Base-by-base conservation (phyloP, 2,113 vertebrate species). In the Prunella fulvescens region DNA sequence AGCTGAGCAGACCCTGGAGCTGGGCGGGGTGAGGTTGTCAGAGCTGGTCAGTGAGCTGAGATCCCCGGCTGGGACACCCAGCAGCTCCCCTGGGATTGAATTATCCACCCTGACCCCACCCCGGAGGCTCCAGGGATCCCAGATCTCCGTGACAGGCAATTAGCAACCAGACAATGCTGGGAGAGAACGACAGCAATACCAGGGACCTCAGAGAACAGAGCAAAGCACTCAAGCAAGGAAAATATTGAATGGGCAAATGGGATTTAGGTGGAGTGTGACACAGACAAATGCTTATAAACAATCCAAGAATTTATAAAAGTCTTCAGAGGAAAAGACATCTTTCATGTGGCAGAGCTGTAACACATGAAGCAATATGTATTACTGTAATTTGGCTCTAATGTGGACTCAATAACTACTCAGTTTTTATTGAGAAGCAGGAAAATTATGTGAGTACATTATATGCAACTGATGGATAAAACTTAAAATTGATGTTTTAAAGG, bases 1-100 rank as follows among this genome's bases (percentile, higher is more conserved):
- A 62, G 39, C 40, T 79, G 44, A 90, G 71, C 85, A 50, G 44
- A 25, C 6, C 4, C 16, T 17, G 31, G 35, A 48, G n/a, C 12
- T 78, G 47, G 88, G 76, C 80, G 95, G 9, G 3, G 65, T 22
- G 74, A 42, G 0, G 3, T 1, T 28, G 40, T 11, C 81, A 60
- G 71, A 76, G 47, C 40, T 7, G 60, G 62, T 40, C 87, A 76
- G 81, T 3, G 54, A 90, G 78, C 78, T 10, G 45, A 51, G 80
- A 65, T 64, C 9, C 47, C 70, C 1, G 44, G n/a, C 76, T 33
- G 72, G 93, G 95, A 95, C 96, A 69, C n/a, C 88, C 88, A 94
- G 20, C 81, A 92, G 96, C 64, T 48, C 57, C 28, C 28, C 8
- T 11, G 78, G n/a, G 92, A 96, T 67, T 85, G 95, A 95, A 97